A percentile compares a stretch with the other conserved stretches of the same genome.
Evolutionary conservation across 1,140 invertebrate genomes (phyloP).

Genomic region (Calosoma granatense): DNA sequence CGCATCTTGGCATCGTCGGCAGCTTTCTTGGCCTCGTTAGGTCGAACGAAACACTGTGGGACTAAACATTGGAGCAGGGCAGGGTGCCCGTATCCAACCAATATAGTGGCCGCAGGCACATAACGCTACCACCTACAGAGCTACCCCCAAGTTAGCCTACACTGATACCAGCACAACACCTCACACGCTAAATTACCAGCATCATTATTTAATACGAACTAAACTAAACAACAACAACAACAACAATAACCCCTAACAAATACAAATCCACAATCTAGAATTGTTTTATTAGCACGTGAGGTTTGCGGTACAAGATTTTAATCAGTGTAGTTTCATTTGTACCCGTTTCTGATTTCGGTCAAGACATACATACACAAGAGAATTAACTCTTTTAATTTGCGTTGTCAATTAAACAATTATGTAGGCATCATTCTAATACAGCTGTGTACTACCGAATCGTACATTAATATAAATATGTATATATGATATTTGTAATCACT

Average conservation of each 20-base stretch:
- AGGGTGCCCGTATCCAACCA: conserved; percentile 43
- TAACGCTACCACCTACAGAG: conserved; percentile 39
- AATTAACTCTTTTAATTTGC: too few relatives aligned
- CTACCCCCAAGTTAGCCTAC: conserved; percentile 27
- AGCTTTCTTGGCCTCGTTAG: conserved; percentile 97
- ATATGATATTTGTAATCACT: too few relatives aligned
- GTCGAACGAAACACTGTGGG: conserved; percentile 98
- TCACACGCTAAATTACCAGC: conserved; percentile 12
- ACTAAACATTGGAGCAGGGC: conserved; percentile 60
- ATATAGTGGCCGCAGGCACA: conserved; percentile 40
- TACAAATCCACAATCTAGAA: conserved; percentile 12
- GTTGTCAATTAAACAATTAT: too few relatives aligned
- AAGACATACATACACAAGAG: too few relatives aligned
- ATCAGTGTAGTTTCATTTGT: conserved; percentile 5
- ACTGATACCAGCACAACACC: conserved; percentile 15
- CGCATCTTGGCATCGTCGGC: conserved; percentile 99
- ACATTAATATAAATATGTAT: too few relatives aligned
- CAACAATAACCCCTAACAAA: conserved; percentile 3
- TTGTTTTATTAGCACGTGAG: not conserved
- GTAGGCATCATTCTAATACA: too few relatives aligned
- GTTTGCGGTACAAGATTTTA: not conserved
- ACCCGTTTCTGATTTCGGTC: too few relatives aligned
- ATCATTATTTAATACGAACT: conserved; percentile 1
- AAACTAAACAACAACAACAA: too few relatives aligned
- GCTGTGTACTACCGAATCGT: too few relatives aligned